These are phyloP conservation scores for Antitype chi DNA, from an alignment of 2,888 invertebrate genomes.

Conservation along the genomic window DNA sequence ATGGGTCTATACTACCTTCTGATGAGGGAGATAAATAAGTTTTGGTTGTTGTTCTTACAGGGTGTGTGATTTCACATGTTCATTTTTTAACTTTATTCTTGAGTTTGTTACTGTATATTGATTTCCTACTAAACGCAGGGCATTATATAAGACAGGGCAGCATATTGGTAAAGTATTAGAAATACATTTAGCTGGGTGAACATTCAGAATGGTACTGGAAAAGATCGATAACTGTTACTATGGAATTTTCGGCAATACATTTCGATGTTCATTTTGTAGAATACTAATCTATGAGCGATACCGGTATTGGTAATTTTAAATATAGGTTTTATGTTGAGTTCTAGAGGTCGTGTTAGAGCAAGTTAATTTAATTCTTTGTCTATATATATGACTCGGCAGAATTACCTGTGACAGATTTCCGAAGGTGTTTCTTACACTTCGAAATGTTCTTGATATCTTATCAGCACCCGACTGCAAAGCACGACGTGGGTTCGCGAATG, in stretches of 20 bases:
- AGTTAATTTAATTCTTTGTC: background rate
- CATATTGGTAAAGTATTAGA: background rate
- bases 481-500: conserved; percentile 91
- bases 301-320: background rate
- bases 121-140: background rate
- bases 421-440: conserved; percentile 92
- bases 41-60: background rate
- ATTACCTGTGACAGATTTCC: conserved; percentile 92
- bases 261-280: background rate
- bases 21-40: background rate
- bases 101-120: background rate
- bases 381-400: background rate
- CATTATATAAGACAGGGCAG: background rate
- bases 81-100: background rate
- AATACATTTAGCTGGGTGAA: background rate
- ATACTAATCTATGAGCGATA: background rate
- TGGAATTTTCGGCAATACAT: conserved; percentile 18
- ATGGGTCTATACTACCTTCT: too few species aligned
- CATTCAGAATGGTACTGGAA: background rate
- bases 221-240: conserved; percentile 47
- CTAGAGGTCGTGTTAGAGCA: accelerated
- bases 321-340: background rate
- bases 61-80: background rate
- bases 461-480: conserved; percentile 92
- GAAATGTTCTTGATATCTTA: conserved; percentile 92